phyloP scores from a whole-genome alignment of 1,140 invertebrate species.

The Triops cancriformis region DNA sequence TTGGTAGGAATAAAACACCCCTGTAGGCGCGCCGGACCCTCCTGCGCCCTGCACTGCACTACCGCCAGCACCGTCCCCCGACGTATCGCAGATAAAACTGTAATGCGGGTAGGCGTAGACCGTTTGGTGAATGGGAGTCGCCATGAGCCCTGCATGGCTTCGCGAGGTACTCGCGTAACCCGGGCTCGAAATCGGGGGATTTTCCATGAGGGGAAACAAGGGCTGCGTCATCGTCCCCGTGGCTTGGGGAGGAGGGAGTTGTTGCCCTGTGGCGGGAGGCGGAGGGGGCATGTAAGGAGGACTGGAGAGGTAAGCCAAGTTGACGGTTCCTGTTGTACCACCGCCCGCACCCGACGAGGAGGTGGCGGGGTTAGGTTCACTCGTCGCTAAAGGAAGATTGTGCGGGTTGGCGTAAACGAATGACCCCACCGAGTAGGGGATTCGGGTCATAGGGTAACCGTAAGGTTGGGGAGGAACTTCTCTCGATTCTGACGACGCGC shows the following conservation, averaged over 20 bases:
- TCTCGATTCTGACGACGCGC: neutral
- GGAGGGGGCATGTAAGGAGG: neutral
- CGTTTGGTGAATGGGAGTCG: neutral
- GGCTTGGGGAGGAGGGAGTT: neutral
- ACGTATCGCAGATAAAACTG: neutral
- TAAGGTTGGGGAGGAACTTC: neutral
- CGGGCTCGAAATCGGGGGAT: neutral
- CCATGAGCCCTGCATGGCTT: neutral
- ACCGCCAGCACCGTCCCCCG: neutral
- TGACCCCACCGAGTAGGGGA: neutral
- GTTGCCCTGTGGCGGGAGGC: neutral
- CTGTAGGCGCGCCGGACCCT: neutral
- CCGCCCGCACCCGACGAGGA: neutral
- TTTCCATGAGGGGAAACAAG: neutral
- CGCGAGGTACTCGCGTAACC: neutral
- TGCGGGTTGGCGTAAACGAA: neutral
- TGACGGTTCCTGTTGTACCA: neutral
- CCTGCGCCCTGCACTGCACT: neutral
- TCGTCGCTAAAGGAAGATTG: neutral
- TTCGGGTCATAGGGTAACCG: neutral
- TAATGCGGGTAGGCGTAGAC: neutral
- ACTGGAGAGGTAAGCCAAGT: neutral
- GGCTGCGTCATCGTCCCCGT: neutral
- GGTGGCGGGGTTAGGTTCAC: neutral
- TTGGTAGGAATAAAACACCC: neutral